Percentiles rank a stretch among this genome's conserved stretches.
Evolutionary conservation across 2,113 vertebrate species (phyloP).

Genomic region (Tragelaphus strepsiceros): DNA sequence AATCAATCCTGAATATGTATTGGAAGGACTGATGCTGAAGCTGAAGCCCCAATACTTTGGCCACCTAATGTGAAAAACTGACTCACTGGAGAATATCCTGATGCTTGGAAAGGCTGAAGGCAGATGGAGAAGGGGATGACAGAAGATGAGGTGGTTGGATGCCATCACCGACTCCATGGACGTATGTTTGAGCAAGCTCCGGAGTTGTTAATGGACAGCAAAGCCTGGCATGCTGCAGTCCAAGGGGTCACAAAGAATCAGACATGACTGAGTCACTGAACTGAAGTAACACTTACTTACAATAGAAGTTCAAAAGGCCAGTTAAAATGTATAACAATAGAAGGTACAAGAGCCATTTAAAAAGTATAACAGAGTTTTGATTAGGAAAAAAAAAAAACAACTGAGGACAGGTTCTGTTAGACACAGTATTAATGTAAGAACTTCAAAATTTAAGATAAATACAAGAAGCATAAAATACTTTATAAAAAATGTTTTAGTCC

Average conservation of each 20-base stretch:
- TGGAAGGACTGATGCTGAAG: not conserved
- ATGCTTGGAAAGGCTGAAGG: not conserved
- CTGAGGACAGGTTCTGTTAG: not conserved
- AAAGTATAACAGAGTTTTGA: not conserved
- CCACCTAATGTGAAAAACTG: not conserved
- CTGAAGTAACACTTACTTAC: not conserved
- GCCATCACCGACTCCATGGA: not conserved
- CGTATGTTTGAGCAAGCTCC: not conserved
- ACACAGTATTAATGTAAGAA: not conserved
- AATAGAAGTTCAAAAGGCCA: not conserved
- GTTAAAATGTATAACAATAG: not conserved
- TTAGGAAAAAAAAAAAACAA: not conserved
- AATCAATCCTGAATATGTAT: not conserved
- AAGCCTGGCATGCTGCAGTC: not conserved
- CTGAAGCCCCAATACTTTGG: not conserved
- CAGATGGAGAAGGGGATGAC: not conserved
- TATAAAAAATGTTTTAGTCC: not conserved
- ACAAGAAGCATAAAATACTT: not conserved
- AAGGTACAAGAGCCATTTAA: not conserved
- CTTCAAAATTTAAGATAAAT: not conserved
- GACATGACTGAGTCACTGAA: not conserved
- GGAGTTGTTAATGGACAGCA: not conserved
- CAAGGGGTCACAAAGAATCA: not conserved
- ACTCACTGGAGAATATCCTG: not conserved
- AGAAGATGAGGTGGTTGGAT: not conserved